phyloP scores from a whole-genome alignment of 2,113 vertebrate genomes.

The Sterrhoptilus dennistouni region DNA sequence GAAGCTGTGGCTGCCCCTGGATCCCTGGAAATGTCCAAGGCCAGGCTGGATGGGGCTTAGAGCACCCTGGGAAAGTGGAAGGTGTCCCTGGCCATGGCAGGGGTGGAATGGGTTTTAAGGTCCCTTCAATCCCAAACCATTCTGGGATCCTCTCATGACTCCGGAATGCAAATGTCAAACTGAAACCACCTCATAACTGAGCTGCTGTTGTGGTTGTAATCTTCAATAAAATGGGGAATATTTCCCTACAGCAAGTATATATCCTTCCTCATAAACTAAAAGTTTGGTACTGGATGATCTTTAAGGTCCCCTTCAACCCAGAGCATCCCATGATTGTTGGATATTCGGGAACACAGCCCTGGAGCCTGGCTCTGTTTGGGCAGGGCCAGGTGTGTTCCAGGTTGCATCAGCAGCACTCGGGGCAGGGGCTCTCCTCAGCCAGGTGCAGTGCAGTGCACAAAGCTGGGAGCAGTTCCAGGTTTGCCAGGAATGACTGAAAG shows the following conservation, averaged over 20 bases:
- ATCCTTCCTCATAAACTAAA: background rate
- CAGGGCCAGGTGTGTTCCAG: background rate
- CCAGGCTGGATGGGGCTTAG: background rate
- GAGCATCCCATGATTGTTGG: rapidly evolving
- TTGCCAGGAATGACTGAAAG: slow-evolving; percentile 21
- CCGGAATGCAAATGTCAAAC: background rate
- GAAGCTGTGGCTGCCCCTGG: background rate
- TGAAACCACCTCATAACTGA: background rate
- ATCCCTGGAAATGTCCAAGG: background rate
- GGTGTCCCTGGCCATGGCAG: too few relatives aligned
- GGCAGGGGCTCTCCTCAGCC: background rate
- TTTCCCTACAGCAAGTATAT: background rate
- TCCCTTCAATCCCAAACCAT: background rate
- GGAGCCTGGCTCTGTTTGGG: background rate
- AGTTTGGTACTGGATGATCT: rapidly evolving
- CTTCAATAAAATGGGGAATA: background rate
- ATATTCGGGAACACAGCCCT: rapidly evolving
- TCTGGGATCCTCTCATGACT: background rate
- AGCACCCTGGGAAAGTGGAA: rapidly evolving
- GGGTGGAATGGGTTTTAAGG: background rate
- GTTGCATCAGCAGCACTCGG: background rate
- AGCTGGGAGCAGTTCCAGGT: background rate
- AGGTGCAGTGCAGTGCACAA: background rate
- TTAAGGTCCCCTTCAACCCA: too few relatives aligned
- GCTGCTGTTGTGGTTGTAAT: background rate